These are phyloP conservation scores for Heliornis fulica DNA, from an alignment of 2,113 vertebrate genomes.

Conservation along the genomic window DNA sequence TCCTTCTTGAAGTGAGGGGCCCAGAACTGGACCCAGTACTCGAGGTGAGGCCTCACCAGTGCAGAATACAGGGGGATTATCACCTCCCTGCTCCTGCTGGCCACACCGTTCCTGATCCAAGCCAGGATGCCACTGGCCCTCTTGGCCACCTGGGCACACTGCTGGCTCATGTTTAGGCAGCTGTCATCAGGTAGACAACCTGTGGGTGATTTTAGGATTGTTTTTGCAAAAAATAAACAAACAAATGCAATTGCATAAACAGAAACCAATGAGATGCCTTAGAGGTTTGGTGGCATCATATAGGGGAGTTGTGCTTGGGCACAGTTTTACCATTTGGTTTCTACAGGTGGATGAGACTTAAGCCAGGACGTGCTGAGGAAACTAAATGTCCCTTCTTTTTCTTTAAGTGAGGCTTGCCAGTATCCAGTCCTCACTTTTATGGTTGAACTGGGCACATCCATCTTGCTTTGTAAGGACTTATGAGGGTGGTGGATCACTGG, in stretches of 20 bases:
- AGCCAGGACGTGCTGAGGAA: too few relatives aligned
- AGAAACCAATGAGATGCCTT: neutral
- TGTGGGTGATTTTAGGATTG: neutral
- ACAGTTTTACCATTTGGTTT: neutral
- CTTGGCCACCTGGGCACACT: too few relatives aligned
- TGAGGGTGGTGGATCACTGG: too few relatives aligned
- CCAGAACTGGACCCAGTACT: too few relatives aligned
- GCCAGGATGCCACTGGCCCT: too few relatives aligned
- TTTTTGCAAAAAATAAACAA: neutral
- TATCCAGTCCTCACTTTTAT: neutral
- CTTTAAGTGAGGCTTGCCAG: rapidly evolving
- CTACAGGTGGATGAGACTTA: rapidly evolving
- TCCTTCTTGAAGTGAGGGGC: too few relatives aligned
- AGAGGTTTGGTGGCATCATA: rapidly evolving
- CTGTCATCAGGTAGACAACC: neutral
- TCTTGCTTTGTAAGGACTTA: neutral
- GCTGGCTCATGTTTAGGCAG: too few relatives aligned
- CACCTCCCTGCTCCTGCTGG: too few relatives aligned
- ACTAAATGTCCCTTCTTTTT: neutral
- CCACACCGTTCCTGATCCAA: too few relatives aligned
- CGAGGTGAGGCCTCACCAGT: too few relatives aligned
- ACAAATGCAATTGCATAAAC: neutral
- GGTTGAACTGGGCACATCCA: neutral
- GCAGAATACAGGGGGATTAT: too few relatives aligned
- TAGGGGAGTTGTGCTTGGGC: neutral